Percentiles rank a stretch among this genome's conserved stretches.
phyloP scores from a whole-genome alignment of 2,888 invertebrate genomes.

The Eilema griseolum region DNA sequence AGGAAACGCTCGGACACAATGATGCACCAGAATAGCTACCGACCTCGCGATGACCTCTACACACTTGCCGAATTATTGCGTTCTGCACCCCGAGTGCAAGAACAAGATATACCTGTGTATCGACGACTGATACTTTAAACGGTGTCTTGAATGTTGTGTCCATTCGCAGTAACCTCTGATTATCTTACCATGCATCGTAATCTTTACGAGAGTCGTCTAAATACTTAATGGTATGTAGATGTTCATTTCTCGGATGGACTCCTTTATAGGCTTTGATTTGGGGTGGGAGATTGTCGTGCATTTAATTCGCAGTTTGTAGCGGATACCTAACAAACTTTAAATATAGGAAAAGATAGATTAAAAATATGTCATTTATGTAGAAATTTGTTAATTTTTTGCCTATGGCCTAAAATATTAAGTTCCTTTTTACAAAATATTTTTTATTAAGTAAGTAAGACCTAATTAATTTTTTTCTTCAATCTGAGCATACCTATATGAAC shows the following conservation, averaged over 20 bases:
- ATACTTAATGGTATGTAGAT: constrained; percentile 18
- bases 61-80: constrained; percentile 87
- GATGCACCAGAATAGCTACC: constrained; percentile 78
- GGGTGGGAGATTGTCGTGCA: constrained; percentile 76
- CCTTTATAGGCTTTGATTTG: constrained; percentile 58
- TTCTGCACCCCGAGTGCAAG: constrained; percentile 83
- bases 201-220: constrained; percentile 17
- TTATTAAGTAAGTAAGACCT: not conserved
- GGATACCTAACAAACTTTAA: constrained; percentile 71
- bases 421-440: not conserved
- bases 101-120: constrained; percentile 87
- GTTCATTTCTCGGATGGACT: constrained; percentile 59
- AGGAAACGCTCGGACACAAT: constrained; percentile 83
- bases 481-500: not conserved
- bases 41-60: constrained; percentile 87
- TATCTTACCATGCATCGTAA: constrained; percentile 39
- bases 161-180: constrained; percentile 54
- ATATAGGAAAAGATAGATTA: constrained; percentile 60
- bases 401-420: constrained; percentile 64
- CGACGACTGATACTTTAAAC: constrained; percentile 88
- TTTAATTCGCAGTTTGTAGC: constrained; percentile 81
- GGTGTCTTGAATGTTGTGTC: constrained; percentile 56
- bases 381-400: constrained; percentile 11
- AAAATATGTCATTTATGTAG: constrained; percentile 51
- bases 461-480: not conserved